A percentile compares a stretch with the other conserved stretches of the same genome.
Conservation (phyloP, 2,797 vertebrate species). For the Phylloscopus collybita region DNA sequence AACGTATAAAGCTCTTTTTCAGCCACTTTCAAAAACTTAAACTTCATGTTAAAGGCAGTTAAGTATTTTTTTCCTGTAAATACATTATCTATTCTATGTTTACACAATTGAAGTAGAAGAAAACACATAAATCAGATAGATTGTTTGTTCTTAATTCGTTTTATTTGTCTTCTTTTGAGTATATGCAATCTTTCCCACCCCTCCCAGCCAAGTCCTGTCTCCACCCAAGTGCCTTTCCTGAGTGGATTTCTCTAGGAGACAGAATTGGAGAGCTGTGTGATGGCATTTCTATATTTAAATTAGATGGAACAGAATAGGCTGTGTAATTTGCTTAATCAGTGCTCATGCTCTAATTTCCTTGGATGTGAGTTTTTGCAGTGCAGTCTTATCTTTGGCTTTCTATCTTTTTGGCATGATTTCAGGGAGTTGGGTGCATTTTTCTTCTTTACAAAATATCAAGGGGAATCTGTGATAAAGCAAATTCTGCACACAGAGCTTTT, state of each 20-base stretch:
- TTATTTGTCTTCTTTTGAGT: neutral
- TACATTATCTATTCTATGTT: neutral
- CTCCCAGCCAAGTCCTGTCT: neutral
- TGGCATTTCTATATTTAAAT: constrained; percentile 65
- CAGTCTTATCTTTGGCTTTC: constrained; percentile 31
- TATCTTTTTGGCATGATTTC: constrained; percentile 55
- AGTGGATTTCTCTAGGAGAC: constrained; percentile 60
- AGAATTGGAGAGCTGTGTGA: neutral
- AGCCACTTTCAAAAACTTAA: neutral
- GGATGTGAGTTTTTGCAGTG: constrained; percentile 57
- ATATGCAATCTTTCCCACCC: neutral
- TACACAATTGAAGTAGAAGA: neutral
- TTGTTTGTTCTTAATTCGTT: neutral
- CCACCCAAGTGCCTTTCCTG: constrained; percentile 48
- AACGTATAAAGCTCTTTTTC: neutral
- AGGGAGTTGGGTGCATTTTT: constrained; percentile 31
- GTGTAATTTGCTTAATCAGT: constrained; percentile 55
- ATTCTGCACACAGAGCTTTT: constrained; percentile 11
- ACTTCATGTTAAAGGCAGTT: neutral
- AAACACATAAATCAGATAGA: neutral
- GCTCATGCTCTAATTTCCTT: constrained; percentile 60
- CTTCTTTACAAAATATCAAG: constrained; percentile 8
- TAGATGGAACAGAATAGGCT: constrained; percentile 55
- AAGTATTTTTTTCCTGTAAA: neutral
- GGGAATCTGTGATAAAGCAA: constrained; percentile 20